A percentile compares a stretch with the other conserved stretches of the same genome.
Evolutionary conservation across 2,797 vertebrate species (phyloP).

Genomic region (Poecile montanus): DNA sequence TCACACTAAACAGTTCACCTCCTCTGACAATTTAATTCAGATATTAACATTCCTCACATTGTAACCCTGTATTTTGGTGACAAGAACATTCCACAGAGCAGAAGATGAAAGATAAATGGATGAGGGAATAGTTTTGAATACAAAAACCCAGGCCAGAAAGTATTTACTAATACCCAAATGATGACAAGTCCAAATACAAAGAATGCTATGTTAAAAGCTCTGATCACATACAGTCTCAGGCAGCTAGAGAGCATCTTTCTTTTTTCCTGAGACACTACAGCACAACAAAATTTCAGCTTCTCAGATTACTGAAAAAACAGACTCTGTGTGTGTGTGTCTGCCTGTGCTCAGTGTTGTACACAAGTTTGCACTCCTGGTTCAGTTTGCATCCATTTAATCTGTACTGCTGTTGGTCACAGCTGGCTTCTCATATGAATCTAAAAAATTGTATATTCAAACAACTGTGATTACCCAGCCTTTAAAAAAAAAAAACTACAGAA

Average conservation of each 20-base stretch:
- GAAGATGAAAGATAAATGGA: conserved; percentile 73
- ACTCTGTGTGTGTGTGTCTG: not conserved
- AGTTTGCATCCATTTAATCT: not conserved
- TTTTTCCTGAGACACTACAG: not conserved
- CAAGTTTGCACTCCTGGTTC: not conserved
- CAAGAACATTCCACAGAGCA: conserved; percentile 74
- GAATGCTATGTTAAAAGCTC: conserved; percentile 58
- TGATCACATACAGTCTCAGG: not conserved
- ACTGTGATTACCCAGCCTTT: not conserved
- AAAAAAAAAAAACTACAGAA: not conserved
- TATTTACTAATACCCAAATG: conserved; percentile 67
- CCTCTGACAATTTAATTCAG: conserved; percentile 67
- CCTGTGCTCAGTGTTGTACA: not conserved
- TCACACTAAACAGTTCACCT: conserved; percentile 63
- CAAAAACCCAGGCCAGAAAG: conserved; percentile 68
- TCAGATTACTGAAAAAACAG: conserved; percentile 35
- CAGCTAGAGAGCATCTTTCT: conserved; percentile 19
- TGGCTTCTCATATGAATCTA: not conserved
- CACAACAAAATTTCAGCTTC: conserved; percentile 12
- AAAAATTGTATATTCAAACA: not conserved
- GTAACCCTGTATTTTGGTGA: conserved; percentile 68
- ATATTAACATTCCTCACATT: conserved; percentile 77
- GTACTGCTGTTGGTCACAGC: not conserved
- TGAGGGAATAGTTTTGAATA: conserved; percentile 60
- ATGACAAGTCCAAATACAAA: conserved; percentile 66